Base-by-base conservation (phyloP, 2,797 vertebrate genomes). In the Serranus cabrilla region DNA sequence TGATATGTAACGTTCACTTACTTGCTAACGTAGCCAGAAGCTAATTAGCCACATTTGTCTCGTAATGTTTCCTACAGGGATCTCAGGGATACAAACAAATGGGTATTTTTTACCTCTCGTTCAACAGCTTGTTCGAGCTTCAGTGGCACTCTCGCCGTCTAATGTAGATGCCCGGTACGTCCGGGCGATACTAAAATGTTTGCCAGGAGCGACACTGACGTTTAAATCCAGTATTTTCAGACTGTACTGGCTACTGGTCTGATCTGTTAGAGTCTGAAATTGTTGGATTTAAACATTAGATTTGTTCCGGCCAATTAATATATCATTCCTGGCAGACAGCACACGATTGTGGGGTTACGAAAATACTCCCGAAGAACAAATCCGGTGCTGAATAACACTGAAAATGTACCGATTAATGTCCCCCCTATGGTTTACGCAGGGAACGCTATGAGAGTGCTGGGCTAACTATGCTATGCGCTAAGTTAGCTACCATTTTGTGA, bases 291-390 rank as follows among this genome's bases (percentile, higher is more conserved):
- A 11, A 31, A 45, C 5, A n/a, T 55, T 12, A 17, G 18, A 13
- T 18, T 56, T 2, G 1, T 16, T 0, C 23, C 11, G 6, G 11
- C 0, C 11, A 13, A 17, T 5, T 9, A 11, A 11, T 6, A 2
- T 49, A 0, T 49, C 7, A 62, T 21, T 17, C 31, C 31, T 50
- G 46, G 4, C 31, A 23, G n/a, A 23, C 5, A 17, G 14, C 0
- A 23, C 2, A 23, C 9, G 2, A 8, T 2, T 10, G 17, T 2
- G 0, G 25, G 50, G 10, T 43, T 10, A 42, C 2, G 4, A 9
- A 13, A 27, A 52, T 14, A 21, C 10, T 11, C 8, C 13, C 14
- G 4, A 1, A 51, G 11, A 27, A 6, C 2, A 5, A 52, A 10
- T 4, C 11, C 7, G 12, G 17, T 16, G 27, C 27, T 37, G 14